These are phyloP conservation scores for Drosophila persimilis DNA, from an alignment of 1,140 invertebrate genomes.

Conservation along the genomic window DNA sequence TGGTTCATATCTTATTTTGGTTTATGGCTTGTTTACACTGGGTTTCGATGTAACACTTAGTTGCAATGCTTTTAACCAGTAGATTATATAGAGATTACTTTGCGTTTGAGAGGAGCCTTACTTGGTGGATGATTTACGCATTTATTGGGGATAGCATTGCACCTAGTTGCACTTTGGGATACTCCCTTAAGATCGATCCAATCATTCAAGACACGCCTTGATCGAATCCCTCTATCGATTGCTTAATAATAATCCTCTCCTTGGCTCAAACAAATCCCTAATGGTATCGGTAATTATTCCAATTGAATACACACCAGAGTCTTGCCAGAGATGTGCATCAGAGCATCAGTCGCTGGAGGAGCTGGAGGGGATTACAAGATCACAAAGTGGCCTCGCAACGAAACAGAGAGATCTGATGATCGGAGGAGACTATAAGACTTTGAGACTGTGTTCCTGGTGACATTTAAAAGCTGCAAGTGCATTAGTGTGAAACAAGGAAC, in stretches of 20 bases:
- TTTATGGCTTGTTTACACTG: background rate
- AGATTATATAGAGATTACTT: too few relatives aligned
- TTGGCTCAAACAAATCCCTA: conserved; percentile 29
- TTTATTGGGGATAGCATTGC: too few relatives aligned
- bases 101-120: too few relatives aligned
- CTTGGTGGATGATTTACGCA: too few relatives aligned
- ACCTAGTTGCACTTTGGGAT: too few relatives aligned
- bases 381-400: conserved; percentile 50
- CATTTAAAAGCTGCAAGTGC: conserved; percentile 78
- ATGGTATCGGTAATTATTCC: conserved; percentile 65
- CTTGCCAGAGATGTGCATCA: conserved; percentile 32
- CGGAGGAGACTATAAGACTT: background rate
- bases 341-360: conserved; percentile 19
- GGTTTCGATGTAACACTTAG: too few relatives aligned
- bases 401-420: conserved; percentile 15
- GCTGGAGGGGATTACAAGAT: conserved; percentile 27
- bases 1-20: background rate
- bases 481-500: conserved; percentile 81
- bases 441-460: conserved; percentile 45
- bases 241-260: background rate
- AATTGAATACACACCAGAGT: conserved; percentile 64
- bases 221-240: background rate
- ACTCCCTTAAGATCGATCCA: too few relatives aligned
- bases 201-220: too few relatives aligned
- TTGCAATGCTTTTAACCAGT: too few relatives aligned